Conservation (phyloP, 1,140 invertebrate genomes). For the Pseudachorutes palmiensis region DNA sequence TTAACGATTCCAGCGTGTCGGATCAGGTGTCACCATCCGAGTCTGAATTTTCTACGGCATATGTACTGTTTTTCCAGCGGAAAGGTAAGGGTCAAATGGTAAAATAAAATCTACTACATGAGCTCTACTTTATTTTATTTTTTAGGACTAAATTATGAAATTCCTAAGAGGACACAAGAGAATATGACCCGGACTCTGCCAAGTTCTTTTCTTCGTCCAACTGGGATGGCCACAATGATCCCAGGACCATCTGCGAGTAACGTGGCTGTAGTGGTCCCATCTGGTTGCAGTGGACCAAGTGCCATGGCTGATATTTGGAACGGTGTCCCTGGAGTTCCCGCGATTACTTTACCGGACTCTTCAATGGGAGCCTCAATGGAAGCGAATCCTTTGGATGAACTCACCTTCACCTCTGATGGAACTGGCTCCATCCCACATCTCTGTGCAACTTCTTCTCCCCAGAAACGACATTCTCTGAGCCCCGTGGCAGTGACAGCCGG, state of each 20-base stretch:
- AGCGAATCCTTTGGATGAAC: no score
- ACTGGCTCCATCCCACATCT: no score
- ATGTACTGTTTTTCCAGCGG: conserved; percentile 61
- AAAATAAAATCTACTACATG: not conserved
- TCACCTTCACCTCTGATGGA: no score
- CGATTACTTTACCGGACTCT: no score
- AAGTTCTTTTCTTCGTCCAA: not conserved
- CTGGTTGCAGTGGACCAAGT: no score
- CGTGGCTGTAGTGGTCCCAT: no score
- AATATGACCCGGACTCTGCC: not conserved
- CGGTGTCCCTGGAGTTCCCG: no score
- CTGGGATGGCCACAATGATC: not conserved
- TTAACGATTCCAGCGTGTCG: conserved; percentile 57
- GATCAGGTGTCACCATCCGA: conserved; percentile 51
- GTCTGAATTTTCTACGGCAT: conserved; percentile 57
- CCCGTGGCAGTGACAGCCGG: not conserved
- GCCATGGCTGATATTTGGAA: no score
- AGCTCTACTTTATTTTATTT: not conserved
- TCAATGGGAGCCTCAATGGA: no score
- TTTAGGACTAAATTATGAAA: not conserved
- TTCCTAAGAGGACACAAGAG: not conserved
- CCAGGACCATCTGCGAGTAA: no score
- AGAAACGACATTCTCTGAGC: not conserved
- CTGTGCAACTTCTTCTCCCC: no score
- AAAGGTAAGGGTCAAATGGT: conserved; percentile 47